Evolutionary conservation across 2,113 vertebrate species (phyloP).

Genomic region (Macroglossus sobrinus): DNA sequence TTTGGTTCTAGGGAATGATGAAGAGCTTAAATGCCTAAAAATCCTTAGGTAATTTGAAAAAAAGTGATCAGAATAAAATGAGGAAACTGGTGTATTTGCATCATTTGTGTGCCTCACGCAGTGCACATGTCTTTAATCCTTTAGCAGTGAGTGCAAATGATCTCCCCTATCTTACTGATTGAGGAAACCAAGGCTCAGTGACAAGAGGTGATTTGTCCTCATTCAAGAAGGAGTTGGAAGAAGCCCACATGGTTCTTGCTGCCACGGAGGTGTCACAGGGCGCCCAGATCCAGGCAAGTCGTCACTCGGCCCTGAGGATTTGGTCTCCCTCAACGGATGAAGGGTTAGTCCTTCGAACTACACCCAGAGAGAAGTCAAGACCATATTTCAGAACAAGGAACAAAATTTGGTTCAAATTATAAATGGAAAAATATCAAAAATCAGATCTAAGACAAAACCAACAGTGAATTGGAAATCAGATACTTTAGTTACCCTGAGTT

Average conservation of each 20-base stretch:
- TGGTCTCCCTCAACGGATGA: not conserved
- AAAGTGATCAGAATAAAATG: not conserved
- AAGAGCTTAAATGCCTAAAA: not conserved
- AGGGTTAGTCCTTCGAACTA: not conserved
- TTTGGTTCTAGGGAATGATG: not conserved
- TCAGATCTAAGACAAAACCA: slow-evolving; percentile 36
- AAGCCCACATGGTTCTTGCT: not conserved
- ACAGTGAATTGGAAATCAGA: slow-evolving; percentile 50
- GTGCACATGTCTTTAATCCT: not conserved
- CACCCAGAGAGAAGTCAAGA: slow-evolving; percentile 27
- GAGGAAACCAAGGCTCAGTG: not conserved
- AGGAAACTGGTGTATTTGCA: not conserved
- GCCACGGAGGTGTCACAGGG: not conserved
- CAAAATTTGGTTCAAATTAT: not conserved
- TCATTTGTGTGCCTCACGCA: not conserved
- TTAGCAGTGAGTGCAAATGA: not conserved
- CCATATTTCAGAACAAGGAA: not conserved
- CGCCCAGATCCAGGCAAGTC: not conserved
- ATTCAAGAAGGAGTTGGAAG: not conserved
- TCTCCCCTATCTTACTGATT: not conserved
- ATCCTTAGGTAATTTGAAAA: not conserved
- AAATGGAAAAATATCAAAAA: slow-evolving; percentile 39
- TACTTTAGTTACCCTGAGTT: not conserved
- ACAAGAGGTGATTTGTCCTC: not conserved
- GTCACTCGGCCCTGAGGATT: not conserved